Evolutionary conservation across 2,888 invertebrate species (phyloP), one percentile per base, ranked within the genome.

Genomic region (Polia nebulosa): DNA sequence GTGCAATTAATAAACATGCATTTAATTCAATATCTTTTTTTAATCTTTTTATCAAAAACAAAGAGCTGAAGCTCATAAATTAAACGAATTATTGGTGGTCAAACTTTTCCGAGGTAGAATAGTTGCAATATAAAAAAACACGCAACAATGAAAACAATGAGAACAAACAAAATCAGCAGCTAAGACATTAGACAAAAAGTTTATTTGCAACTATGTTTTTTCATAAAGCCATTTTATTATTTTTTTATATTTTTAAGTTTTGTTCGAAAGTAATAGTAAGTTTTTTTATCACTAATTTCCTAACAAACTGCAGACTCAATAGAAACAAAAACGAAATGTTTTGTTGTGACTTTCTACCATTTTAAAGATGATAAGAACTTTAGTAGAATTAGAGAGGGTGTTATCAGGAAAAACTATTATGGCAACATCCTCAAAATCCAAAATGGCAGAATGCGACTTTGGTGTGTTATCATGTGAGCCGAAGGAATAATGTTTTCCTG

Each of bases 391-490:
- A 71, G 6, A 3, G 36, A 32, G 15, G 34, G 76, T 66, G 77
- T 1, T 57, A 72, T 61, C 66, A 74, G 3, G 3, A 44, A 65
- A 61, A 49, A 52, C 1, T 9, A 5, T 41, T 66, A 74, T 76
- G 79, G 84, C 79, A 95, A 92, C 93, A 92, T 87, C 65, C 29
- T 32, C 45, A 72, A 86, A 91, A 96, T 96, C 96, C 96, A 97
- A 97, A 96, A 97, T 97, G 97, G 97, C 96, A 96, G 96, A 96
- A 96, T 95, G 96, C 96, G 94, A 96, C 96, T 96, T 96, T 96
- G 96, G 96, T 96, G 96, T 96, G 96, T 96, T 96, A 97, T 97
- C 97, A 97, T 97, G 97, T 97, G 97, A 97, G 96, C 96, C 95
- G 94, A 94, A 95, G 94, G 93, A 96, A 95, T 95, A 91, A 96